phyloP scores from a whole-genome alignment of 2,888 invertebrate genomes.

The Malthinus seriepunctatus region DNA sequence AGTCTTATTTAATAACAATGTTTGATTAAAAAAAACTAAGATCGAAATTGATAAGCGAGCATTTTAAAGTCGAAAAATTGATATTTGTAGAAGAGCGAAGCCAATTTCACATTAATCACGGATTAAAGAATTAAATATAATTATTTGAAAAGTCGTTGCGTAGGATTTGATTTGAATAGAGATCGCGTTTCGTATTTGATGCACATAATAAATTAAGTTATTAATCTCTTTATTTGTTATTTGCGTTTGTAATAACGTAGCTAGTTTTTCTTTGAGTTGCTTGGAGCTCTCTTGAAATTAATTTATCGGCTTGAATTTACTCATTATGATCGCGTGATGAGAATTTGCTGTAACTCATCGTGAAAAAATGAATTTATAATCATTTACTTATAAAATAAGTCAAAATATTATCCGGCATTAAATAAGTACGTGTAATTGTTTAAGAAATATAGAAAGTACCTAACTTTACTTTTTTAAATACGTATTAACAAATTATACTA shows the following conservation, averaged over 20 bases:
- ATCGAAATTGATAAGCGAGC: no score
- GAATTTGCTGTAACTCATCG: no score
- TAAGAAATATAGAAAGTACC: no score
- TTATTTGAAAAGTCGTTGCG: slow-evolving; percentile 17
- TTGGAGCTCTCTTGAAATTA: slow-evolving; percentile 13
- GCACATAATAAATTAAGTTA: slow-evolving; percentile 25
- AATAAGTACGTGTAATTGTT: no score
- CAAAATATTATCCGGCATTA: no score
- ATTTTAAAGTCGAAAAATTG: no score
- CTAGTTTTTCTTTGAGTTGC: slow-evolving; percentile 19
- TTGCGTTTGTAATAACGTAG: slow-evolving; percentile 19
- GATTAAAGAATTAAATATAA: slow-evolving; percentile 15
- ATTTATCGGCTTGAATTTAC: slow-evolving; percentile 9
- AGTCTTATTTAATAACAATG: slow-evolving; percentile 19
- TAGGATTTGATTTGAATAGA: slow-evolving; percentile 16
- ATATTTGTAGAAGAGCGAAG: not conserved
- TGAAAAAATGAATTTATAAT: no score
- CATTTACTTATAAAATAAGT: no score
- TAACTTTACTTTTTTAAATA: no score
- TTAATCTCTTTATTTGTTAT: slow-evolving; percentile 26
- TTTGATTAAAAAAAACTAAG: no score
- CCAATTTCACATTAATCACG: slow-evolving; percentile 16
- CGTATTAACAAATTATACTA: no score
- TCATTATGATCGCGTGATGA: not conserved
- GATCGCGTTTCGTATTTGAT: slow-evolving; percentile 11